Base-by-base conservation (phyloP, 2,888 invertebrate species). In the Mayetiola destructor region DNA sequence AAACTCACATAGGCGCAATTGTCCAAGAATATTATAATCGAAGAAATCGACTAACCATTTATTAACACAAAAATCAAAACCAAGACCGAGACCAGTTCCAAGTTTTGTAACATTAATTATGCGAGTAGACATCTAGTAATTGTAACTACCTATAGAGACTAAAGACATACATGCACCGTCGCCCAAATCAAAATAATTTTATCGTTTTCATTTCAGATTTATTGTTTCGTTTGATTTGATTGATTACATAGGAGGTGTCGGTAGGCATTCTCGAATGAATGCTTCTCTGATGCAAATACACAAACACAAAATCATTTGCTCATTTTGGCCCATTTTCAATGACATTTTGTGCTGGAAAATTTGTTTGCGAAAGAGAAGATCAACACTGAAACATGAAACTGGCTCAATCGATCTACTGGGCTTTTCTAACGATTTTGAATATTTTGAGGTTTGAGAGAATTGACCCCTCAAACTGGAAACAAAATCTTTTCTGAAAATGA, bases 181-280 rank as follows among this genome's bases (percentile, higher is more conserved):
- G 48, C 27, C n/a, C 5, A n/a, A 16, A 18, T 27, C 27, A n/a
- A 42, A 48, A 48, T 48, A 48, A 48, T 48, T 48, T 48, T 48
- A 16, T 16, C 48, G 48, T 27, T 27, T 48, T 48, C 48, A 48
- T 48, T 48, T 48, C 27, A 27, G 27, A 48, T 48, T 48, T 48
- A 48, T 48, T 23, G 48, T 48, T 48, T 48, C 48, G 27, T 48
- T 42, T 48, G 48, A 6, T 48, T 48, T 48, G 48, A 48, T 48
- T 48, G 48, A 48, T 48, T 48, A 27, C 48, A 48, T n/a, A n/a
- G 48, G 23, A 48, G 48, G 27, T 27, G 48, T 48, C n/a, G 14
- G 27, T 23, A 4, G 8, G 3, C n/a, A n/a, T n/a, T n/a, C n/a
- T n/a, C n/a, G n/a, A n/a, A n/a, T n/a, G n/a, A n/a, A n/a, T n/a